Percentiles rank a stretch among this genome's conserved stretches.
phyloP scores from a whole-genome alignment of 1,140 invertebrate species.

The Cotesia glomerata region DNA sequence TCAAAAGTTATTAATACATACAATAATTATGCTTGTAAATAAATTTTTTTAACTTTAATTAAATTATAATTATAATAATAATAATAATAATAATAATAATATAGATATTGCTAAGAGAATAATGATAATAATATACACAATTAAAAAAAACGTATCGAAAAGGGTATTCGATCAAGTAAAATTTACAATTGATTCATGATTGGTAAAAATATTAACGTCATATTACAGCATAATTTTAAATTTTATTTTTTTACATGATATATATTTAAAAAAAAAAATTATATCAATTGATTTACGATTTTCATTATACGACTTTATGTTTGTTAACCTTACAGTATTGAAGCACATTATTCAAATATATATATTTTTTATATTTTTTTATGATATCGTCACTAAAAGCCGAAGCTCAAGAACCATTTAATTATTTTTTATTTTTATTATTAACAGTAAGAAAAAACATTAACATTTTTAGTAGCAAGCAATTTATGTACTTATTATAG shows the following conservation, averaged over 20 bases:
- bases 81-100: constrained; percentile 27
- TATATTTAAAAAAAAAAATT: constrained; percentile 25
- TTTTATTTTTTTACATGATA: constrained; percentile 10
- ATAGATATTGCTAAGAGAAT: constrained; percentile 46
- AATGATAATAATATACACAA: constrained; percentile 60
- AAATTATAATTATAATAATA: constrained; percentile 39
- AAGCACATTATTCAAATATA: constrained; percentile 33
- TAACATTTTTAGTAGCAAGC: constrained; percentile 32
- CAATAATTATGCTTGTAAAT: constrained; percentile 57
- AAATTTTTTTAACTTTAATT: constrained; percentile 37
- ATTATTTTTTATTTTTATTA: background rate
- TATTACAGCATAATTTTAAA: constrained; percentile 35
- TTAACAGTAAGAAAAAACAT: constrained; percentile 28
- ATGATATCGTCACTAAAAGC: constrained; percentile 40
- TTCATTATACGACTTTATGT: constrained; percentile 42
- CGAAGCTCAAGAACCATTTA: constrained; percentile 35
- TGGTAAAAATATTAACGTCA: constrained; percentile 42
- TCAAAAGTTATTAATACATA: constrained; percentile 36
- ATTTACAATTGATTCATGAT: constrained; percentile 55
- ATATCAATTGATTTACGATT: constrained; percentile 32
- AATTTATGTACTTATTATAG: constrained; percentile 1
- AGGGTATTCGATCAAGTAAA: constrained; percentile 58
- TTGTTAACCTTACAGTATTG: constrained; percentile 31
- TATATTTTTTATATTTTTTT: constrained; percentile 7
- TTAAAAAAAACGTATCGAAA: constrained; percentile 55